Evolutionary conservation across 1,140 invertebrate species (phyloP).

Genomic region (Spodoptera litura): DNA sequence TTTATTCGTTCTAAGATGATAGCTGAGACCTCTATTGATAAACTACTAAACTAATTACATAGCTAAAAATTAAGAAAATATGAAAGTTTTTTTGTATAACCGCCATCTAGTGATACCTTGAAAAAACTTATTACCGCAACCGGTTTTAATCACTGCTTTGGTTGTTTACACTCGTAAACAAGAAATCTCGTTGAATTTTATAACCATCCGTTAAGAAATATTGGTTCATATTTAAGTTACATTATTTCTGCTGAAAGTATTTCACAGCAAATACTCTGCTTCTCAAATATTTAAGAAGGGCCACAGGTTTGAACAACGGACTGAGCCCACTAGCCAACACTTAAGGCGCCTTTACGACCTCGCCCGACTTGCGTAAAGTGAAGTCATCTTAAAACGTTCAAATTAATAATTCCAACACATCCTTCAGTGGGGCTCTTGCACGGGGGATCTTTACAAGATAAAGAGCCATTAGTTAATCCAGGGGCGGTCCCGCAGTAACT

Average conservation of each 20-base stretch:
- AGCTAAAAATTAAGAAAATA: neutral
- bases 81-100: too few relatives aligned
- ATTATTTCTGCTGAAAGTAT: too few relatives aligned
- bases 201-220: neutral
- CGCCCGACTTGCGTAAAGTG: slow-evolving; percentile 24
- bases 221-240: too few relatives aligned
- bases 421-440: slow-evolving; percentile 62
- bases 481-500: slow-evolving; percentile 76
- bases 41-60: neutral
- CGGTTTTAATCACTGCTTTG: too few relatives aligned
- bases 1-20: neutral
- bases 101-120: too few relatives aligned
- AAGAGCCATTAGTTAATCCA: slow-evolving; percentile 84
- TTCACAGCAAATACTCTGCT: neutral
- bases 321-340: neutral
- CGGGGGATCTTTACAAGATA: slow-evolving; percentile 79
- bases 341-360: slow-evolving; percentile 4
- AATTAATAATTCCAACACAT: slow-evolving; percentile 74
- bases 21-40: neutral
- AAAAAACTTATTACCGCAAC: too few relatives aligned
- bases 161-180: too few relatives aligned
- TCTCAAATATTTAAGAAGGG: neutral
- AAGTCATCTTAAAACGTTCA: slow-evolving; percentile 51
- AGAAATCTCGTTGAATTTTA: neutral
- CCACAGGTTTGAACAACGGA: slow-evolving; percentile 11